phyloP scores from a whole-genome alignment of 2,888 invertebrate genomes.

The Lasioglossum leucozonium region DNA sequence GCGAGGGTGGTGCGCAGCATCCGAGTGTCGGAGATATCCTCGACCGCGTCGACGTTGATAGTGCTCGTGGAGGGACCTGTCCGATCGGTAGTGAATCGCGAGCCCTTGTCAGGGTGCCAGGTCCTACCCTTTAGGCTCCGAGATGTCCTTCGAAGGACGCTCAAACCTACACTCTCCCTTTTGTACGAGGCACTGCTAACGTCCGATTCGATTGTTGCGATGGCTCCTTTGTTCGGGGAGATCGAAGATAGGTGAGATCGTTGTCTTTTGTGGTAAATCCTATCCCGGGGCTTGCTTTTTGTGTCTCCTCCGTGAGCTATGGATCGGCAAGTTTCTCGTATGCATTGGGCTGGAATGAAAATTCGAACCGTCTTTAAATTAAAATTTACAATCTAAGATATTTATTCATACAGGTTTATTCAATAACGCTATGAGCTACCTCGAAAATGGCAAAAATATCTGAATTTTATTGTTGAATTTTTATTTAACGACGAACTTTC shows the following conservation, averaged over 20 bases:
- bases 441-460: too few relatives aligned
- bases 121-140: slow-evolving; percentile 3
- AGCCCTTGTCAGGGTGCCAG: slow-evolving; percentile 19
- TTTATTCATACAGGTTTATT: too few relatives aligned
- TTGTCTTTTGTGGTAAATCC: not conserved
- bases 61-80: slow-evolving; percentile 43
- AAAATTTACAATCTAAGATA: too few relatives aligned
- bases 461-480: too few relatives aligned
- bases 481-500: too few relatives aligned
- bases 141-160: slow-evolving; percentile 1
- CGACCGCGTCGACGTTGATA: slow-evolving; percentile 39
- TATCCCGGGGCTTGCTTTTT: not conserved
- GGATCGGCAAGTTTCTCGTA: not conserved
- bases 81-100: slow-evolving; percentile 31
- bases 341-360: not conserved
- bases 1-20: slow-evolving; percentile 47
- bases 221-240: not conserved
- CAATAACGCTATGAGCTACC: too few relatives aligned
- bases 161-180: not conserved
- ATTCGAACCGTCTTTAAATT: not conserved
- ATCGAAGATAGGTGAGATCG: not conserved
- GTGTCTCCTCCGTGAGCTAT: not conserved
- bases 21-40: slow-evolving; percentile 42
- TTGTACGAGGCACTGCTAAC: not conserved
- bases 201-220: not conserved